Base-by-base conservation (phyloP, 2,888 invertebrate genomes). In the Trachelus iudaicus region DNA sequence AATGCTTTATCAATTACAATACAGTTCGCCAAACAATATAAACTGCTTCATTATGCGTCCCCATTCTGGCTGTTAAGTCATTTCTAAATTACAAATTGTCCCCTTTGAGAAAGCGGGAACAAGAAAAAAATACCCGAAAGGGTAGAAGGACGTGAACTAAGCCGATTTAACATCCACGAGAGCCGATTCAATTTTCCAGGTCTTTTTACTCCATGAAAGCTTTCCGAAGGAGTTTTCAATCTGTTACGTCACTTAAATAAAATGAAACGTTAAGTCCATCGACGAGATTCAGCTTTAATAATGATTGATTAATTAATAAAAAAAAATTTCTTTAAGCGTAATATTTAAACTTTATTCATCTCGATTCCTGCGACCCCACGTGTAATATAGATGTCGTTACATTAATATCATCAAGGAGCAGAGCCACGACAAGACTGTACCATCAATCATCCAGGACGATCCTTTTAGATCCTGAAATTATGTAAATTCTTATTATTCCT, bases 111-210 rank as follows among this genome's bases (percentile, higher is more conserved):
- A 56, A 23, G 6, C 56, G 9, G 6, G 40, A 40, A 40, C 4
- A 9, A 56, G 23, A 9, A 9, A 56, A 56, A 23, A 9, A 56
- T 9, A 23, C 23, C 23, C 23, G 9, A 56, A 56, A 56, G 56
- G 2, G 2, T 23, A 23, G 23, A 9, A 9, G 23, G 2, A 56
- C 9, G 2, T 9, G 56, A 23, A 23, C 30, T 30, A 71, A 71
- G 30, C 30, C 11, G 71, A 30, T 30, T 71, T 71, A 30, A 15
- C 23, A 56, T 56, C 56, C 30, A 23, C 9, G 23, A 79, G 85
- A 82, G 79, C 83, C 79, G 85, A 85, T 86, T 83, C 82, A 78
- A 81, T 75, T 76, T 76, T 23, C 56, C 9, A 56, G 56, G 9
- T 56, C 6, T 23, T 56, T 23, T 9, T 9, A 23, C 9, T 23